These are phyloP conservation scores for Myrmecobius fasciatus DNA, from an alignment of 2,113 vertebrate genomes.

Conservation along the genomic window DNA sequence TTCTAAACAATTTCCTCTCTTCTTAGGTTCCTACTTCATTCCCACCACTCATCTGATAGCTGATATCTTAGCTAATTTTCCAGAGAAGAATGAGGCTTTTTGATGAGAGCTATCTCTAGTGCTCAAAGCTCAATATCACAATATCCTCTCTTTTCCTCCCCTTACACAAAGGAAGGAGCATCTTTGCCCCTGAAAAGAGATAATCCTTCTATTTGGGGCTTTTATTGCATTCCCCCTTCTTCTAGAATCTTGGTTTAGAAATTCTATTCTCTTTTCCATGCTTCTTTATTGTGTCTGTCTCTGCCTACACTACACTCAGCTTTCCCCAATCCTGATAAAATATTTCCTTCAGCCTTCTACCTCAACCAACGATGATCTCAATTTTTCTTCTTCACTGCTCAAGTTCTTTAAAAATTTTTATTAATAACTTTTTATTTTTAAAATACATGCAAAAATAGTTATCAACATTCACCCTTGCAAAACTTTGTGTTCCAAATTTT, in stretches of 20 bases:
- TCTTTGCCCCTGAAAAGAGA: not conserved
- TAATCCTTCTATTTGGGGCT: not conserved
- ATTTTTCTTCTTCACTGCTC: not conserved
- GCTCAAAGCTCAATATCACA: not conserved
- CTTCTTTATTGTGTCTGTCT: not conserved
- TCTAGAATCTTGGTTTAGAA: not conserved
- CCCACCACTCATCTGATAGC: not conserved
- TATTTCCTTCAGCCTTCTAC: not conserved
- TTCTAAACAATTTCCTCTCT: not conserved
- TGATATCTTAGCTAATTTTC: not conserved
- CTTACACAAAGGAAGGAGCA: not conserved
- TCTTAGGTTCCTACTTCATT: not conserved
- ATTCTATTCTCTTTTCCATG: not conserved
- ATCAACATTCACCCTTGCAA: too few species aligned
- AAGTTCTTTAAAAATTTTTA: not conserved
- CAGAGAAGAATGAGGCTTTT: not conserved
- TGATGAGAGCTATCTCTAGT: not conserved
- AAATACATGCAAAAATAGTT: too few species aligned
- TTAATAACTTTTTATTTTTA: too few species aligned
- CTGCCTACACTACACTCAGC: not conserved
- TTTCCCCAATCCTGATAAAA: not conserved
- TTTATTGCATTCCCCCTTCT: not conserved
- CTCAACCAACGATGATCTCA: not conserved
- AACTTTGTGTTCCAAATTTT: too few species aligned
- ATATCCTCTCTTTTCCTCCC: not conserved